Conservation (phyloP, 1,140 invertebrate genomes). For the Diuraphis noxia region DNA sequence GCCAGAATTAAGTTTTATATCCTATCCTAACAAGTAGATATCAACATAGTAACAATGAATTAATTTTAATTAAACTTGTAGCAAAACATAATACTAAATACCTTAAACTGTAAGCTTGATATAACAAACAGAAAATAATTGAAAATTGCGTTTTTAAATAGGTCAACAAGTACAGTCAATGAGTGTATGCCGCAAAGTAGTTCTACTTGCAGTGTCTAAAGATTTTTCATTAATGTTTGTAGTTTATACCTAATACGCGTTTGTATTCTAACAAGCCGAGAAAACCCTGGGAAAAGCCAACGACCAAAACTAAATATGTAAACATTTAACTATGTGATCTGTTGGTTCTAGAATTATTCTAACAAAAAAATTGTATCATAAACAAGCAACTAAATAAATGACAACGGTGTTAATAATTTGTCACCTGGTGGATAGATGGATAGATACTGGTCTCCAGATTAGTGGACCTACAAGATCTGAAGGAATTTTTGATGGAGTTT, state of each 20-base stretch:
- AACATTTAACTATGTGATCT: not conserved
- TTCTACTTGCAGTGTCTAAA: not conserved
- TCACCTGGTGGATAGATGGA: not conserved
- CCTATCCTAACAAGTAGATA: not conserved
- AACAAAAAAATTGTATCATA: not conserved
- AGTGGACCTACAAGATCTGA: not conserved
- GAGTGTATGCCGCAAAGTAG: not conserved
- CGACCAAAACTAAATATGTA: not conserved
- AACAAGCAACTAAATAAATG: not conserved
- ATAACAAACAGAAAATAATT: not conserved
- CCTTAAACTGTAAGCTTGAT: not conserved
- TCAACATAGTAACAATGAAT: not conserved
- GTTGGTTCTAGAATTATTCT: not conserved
- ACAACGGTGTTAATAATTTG: not conserved
- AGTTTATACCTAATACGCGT: no score
- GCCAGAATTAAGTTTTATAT: not conserved
- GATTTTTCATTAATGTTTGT: not conserved
- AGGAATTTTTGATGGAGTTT: not conserved
- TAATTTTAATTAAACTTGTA: not conserved
- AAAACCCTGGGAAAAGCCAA: conserved; percentile 9
- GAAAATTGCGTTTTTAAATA: conserved; percentile 39
- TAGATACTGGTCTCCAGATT: not conserved
- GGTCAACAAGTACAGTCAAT: not conserved
- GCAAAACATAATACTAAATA: not conserved
- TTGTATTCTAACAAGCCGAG: not conserved